A percentile compares a stretch with the other conserved stretches of the same genome.
phyloP scores from a whole-genome alignment of 2,888 invertebrate species.

The Eupithecia insigniata region DNA sequence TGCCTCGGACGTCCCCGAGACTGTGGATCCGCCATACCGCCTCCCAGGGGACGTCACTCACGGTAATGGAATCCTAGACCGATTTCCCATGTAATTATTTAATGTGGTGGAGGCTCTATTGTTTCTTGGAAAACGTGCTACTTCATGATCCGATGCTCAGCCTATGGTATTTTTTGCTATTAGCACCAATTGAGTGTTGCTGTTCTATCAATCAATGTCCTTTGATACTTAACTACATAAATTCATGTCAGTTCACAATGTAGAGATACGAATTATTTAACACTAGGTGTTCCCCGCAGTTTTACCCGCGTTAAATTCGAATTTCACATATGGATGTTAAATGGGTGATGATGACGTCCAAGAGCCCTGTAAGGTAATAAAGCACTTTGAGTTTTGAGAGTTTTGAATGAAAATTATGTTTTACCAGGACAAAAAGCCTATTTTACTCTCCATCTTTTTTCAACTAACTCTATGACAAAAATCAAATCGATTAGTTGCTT shows the following conservation, averaged over 20 bases:
- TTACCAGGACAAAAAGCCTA: too few relatives aligned
- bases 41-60: constrained; percentile 75
- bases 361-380: too few relatives aligned
- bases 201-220: not conserved
- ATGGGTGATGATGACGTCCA: too few relatives aligned
- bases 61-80: constrained; percentile 76
- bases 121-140: constrained; percentile 32
- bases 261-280: not conserved
- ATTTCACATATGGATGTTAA: too few relatives aligned
- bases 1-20: constrained; percentile 71
- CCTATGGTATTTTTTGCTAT: not conserved
- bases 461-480: too few relatives aligned
- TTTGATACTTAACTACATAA: not conserved
- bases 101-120: constrained; percentile 44
- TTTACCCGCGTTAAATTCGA: too few relatives aligned
- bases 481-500: too few relatives aligned
- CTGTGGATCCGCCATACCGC: constrained; percentile 68
- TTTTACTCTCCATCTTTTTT: too few relatives aligned
- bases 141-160: not conserved
- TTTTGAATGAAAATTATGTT: too few relatives aligned
- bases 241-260: not conserved
- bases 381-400: too few relatives aligned
- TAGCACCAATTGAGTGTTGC: not conserved
- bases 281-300: too few relatives aligned
- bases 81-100: constrained; percentile 67